phyloP scores from a whole-genome alignment of 2,888 invertebrate genomes.

The Caenorhabditis sulstoni region DNA sequence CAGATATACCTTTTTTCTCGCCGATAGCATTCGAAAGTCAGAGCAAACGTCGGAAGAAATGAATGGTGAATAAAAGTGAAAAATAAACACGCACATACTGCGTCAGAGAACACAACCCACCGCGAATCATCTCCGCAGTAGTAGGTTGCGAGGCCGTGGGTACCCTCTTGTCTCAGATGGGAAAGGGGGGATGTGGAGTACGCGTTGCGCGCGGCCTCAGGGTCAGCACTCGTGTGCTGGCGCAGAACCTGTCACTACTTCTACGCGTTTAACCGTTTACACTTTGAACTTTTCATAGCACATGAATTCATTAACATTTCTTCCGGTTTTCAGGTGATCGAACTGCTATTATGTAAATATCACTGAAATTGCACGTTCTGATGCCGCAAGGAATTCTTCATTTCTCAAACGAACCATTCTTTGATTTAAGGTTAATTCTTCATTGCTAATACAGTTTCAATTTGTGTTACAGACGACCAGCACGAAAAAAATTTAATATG shows the following conservation, averaged over 20 bases:
- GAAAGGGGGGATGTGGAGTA: background rate
- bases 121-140: slow-evolving; percentile 33
- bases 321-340: background rate
- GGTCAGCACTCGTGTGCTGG: slow-evolving; percentile 7
- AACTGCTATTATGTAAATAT: slow-evolving; percentile 30
- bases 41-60: slow-evolving; percentile 7
- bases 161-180: slow-evolving; percentile 16
- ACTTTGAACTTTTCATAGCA: background rate
- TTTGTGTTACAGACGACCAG: slow-evolving; percentile 35
- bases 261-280: background rate
- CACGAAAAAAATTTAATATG: slow-evolving; percentile 16
- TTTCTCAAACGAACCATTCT: slow-evolving; percentile 41
- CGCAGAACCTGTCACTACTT: slow-evolving; percentile 9
- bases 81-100: slow-evolving; percentile 37
- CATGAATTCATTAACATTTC: background rate
- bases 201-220: background rate
- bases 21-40: slow-evolving; percentile 9
- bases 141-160: slow-evolving; percentile 3
- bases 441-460: no score
- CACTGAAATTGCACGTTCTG: background rate
- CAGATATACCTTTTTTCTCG: background rate
- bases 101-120: slow-evolving; percentile 47
- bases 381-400: slow-evolving; percentile 59
- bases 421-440: slow-evolving; percentile 28
- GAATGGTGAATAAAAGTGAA: slow-evolving; percentile 33